Evolutionary conservation across 2,797 vertebrate species (phyloP), one percentile per base, ranked within the genome.

Genomic region (Hafferia zeledoni): DNA sequence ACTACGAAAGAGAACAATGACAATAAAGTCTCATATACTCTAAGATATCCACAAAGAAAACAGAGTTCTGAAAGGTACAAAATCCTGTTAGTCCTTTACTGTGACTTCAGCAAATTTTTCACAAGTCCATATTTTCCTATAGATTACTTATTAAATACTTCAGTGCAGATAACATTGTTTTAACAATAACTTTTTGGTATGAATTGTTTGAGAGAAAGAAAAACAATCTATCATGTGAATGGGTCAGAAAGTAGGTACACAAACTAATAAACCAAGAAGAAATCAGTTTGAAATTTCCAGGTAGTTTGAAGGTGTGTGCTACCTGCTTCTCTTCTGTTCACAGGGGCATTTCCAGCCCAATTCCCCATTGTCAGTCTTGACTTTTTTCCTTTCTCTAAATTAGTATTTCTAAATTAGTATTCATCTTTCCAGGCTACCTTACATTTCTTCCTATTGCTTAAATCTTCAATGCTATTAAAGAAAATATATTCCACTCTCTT

Each of bases 1-100:
- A 94, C 83, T 76, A 87, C 67, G 30, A 94, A 96, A 94, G 59
- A 63, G 63, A 97, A 88, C 65, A 93, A 83, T 30, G 83, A 91
- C 92, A 90, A 44, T 25, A 68, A 77, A 70, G 72, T 67, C 47
- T 75, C 74, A 72, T 47, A 68, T 17, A 74, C n/a, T 47, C 30
- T 67, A 82, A 89, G 49, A 31, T 55, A 79, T 10, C 20, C 17
- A 19, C 30, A 24, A 41, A 37, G 53, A 71, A 79, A 89, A 67
- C 8, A 75, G 39, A 69, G 30, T 56, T 93, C 82, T 81, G 46
- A 71, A 80, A 60, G 33, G 78, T 74, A 89, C 50, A 80, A 93
- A 90, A 70, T 20, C 67, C 35, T 23, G 23, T 50, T 81, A 65
- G 61, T 56, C 44, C 35, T 92, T 68, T 74, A 87, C 47, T 44